Conservation (phyloP, 2,888 invertebrate species). For the Apomyelois bistriatella region DNA sequence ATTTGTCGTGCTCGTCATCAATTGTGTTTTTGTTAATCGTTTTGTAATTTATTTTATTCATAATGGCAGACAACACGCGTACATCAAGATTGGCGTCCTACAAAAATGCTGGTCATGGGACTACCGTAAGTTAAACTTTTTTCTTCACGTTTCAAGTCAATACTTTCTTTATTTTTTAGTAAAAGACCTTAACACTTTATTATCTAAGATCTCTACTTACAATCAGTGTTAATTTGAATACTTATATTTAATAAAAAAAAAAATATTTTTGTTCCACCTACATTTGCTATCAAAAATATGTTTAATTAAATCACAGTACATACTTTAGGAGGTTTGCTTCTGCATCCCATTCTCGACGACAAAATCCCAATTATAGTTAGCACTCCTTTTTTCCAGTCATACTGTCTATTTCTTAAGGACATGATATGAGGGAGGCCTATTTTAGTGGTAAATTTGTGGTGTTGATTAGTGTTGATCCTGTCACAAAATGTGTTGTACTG, state of each 20-base stretch:
- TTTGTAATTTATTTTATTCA: conserved; percentile 22
- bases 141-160: conserved; percentile 11
- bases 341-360: no score
- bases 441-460: no score
- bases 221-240: background rate
- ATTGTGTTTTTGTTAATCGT: background rate
- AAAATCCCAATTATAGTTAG: no score
- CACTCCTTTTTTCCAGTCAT: no score
- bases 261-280: background rate
- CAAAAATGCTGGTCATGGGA: conserved; percentile 88
- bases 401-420: no score
- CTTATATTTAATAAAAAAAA: no score
- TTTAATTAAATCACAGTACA: no score
- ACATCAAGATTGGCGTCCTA: conserved; percentile 83
- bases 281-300: background rate
- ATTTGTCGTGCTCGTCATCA: background rate
- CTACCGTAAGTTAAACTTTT: conserved; percentile 79
- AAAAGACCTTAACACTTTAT: background rate
- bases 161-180: background rate
- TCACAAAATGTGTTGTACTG: no score
- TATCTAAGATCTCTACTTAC: background rate
- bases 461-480: no score
- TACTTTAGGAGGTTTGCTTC: no score
- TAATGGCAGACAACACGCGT: conserved; percentile 82
- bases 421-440: no score